Base-by-base conservation (phyloP, 2,113 vertebrate genomes). In the Chloroceryle aenea region DNA sequence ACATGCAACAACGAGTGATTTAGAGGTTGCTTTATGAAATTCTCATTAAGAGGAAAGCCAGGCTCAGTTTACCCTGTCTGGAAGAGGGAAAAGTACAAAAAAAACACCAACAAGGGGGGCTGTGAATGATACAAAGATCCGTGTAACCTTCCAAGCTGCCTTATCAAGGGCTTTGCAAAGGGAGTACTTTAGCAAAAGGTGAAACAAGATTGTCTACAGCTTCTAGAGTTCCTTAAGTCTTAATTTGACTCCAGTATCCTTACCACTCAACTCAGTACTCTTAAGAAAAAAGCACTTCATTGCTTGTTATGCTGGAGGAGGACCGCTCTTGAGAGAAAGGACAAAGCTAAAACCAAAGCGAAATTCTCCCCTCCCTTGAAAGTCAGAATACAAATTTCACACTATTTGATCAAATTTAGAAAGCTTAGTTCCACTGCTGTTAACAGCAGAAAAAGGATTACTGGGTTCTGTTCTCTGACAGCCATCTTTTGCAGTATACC, bases 21-120 rank as follows among this genome's bases (percentile, higher is more conserved):
- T 43, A 43, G 3, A 64, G 32, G 8, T 4, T 78, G 42, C 83
- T 90, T 85, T 71, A 67, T 10, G 2, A 67, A 75, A 45, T 59
- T 21, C 26, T 84, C 52, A 30, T 14, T 14, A 86, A 72, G 38
- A 83, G 10, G 34, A 83, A 86, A 80, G 56, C 6, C 26, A 80
- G 45, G n/a, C 26, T 77, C 74, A 21, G 42, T 52, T 58, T 59
- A 67, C 3, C 29, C 25, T 50, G 36, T 16, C 16, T 87, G 20
- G 13, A 22, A 91, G 3, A 42, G 5, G 5, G 3, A 6, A 4
- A 47, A 56, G 5, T 8, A 10, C 36, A 48, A 23, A 27, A 12
- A 14, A 27, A 16, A 9, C 9, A 2, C n/a, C n/a, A n/a, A n/a
- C n/a, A n/a, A 4, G 6, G 2, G 9, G 38, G 12, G 17, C 10